phyloP scores from a whole-genome alignment of 2,797 vertebrate genomes.

The Chelidonichthys spinosus region DNA sequence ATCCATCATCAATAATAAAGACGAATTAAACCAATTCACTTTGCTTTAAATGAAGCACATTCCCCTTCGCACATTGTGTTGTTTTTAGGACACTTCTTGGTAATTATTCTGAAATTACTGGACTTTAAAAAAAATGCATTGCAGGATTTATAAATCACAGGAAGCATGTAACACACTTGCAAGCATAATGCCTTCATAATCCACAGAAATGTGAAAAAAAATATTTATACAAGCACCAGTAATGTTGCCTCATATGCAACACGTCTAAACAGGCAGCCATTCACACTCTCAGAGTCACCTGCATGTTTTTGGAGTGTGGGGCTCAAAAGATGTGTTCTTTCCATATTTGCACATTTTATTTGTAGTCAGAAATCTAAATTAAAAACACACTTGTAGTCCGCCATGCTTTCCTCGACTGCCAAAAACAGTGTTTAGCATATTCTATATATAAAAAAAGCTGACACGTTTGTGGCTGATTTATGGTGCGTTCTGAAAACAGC shows the following conservation, averaged over 20 bases:
- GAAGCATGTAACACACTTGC: background rate
- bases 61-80: background rate
- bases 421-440: background rate
- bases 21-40: background rate
- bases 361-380: slow-evolving; percentile 3
- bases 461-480: slow-evolving; percentile 5
- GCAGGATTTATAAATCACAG: background rate
- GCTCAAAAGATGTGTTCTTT: background rate
- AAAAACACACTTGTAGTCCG: background rate
- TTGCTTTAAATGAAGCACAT: background rate
- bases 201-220: slow-evolving; percentile 13
- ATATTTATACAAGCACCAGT: slow-evolving; percentile 13
- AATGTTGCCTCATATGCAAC: background rate
- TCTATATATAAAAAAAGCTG: no score
- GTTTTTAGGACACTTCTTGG: background rate
- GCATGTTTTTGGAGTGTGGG: slow-evolving; percentile 4
- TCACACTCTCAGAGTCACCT: background rate
- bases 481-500: slow-evolving; percentile 20
- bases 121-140: background rate
- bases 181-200: slow-evolving; percentile 1
- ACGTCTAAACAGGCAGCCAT: background rate
- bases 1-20: background rate
- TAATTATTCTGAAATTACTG: background rate
- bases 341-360: background rate
- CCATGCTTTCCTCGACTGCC: background rate